A percentile compares a stretch with the other conserved stretches of the same genome.
phyloP scores from a whole-genome alignment of 2,113 vertebrate species.

The Dissostichus mawsoni region DNA sequence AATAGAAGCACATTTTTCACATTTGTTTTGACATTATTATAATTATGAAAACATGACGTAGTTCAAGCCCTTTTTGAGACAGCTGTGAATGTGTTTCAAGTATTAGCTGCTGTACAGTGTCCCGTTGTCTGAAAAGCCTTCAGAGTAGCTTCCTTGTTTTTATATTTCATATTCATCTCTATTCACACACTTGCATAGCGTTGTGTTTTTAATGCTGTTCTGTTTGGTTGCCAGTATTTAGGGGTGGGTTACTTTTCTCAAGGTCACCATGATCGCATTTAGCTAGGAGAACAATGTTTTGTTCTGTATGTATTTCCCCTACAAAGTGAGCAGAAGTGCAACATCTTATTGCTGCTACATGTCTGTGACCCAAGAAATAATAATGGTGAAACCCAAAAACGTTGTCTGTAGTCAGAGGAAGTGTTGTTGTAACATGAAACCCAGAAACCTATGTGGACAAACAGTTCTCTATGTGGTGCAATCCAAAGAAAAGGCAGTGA shows the following conservation, averaged over 20 bases:
- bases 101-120: too few species aligned
- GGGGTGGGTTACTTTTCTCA: not conserved
- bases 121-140: not conserved
- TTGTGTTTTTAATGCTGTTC: not conserved
- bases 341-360: too few species aligned
- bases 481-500: slow-evolving; percentile 30
- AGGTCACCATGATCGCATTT: slow-evolving; percentile 7
- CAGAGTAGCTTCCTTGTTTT: not conserved
- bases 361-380: not conserved
- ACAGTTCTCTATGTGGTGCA: not conserved
- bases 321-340: not conserved
- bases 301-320: not conserved
- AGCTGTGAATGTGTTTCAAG: too few species aligned
- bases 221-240: not conserved
- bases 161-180: too few species aligned
- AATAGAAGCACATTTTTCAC: too few species aligned
- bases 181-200: not conserved
- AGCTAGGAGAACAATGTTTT: not conserved
- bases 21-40: too few species aligned
- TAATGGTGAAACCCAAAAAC: not conserved
- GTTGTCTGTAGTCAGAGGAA: not conserved
- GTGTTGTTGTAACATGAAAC: slow-evolving; percentile 9
- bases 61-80: too few species aligned
- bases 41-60: too few species aligned
- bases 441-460: not conserved